These are phyloP conservation scores for Opisthocomus hoazin DNA, from an alignment of 2,113 vertebrate species.

Conservation along the genomic window DNA sequence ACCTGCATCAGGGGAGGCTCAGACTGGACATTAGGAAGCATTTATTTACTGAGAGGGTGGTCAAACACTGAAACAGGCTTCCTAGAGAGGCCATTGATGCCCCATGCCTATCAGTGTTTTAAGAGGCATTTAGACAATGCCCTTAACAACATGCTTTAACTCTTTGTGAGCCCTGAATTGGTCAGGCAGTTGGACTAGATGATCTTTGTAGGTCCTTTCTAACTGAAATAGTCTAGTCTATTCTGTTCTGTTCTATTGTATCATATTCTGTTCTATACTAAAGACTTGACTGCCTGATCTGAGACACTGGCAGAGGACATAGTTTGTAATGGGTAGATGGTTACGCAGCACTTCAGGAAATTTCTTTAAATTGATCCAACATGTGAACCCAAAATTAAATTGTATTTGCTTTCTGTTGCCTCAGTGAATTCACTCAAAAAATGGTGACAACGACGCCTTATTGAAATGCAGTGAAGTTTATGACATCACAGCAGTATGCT, in stretches of 20 bases:
- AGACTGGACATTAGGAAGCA: no score
- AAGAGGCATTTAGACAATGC: not conserved
- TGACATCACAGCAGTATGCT: not conserved
- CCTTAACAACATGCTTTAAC: not conserved
- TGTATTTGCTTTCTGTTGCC: not conserved
- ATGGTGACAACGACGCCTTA: not conserved
- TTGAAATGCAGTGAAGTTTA: not conserved
- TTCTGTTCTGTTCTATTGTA: no score
- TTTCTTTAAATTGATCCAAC: not conserved
- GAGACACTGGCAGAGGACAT: not conserved
- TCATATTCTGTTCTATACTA: not conserved
- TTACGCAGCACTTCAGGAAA: not conserved
- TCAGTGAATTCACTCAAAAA: not conserved
- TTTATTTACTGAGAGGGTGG: not conserved
- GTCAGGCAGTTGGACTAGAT: no score
- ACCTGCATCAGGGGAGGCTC: no score
- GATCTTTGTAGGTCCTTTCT: no score
- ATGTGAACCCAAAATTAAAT: not conserved
- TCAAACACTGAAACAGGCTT: not conserved
- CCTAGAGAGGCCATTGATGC: not conserved
- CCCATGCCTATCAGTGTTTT: not conserved
- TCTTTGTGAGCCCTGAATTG: not conserved
- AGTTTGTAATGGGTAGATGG: not conserved
- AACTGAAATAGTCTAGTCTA: no score
- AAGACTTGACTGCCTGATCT: not conserved